A percentile compares a stretch with the other conserved stretches of the same genome.
phyloP scores from a whole-genome alignment of 53 echinoderm and acorn worm genomes.

The Temnopleurus reevesii region DNA sequence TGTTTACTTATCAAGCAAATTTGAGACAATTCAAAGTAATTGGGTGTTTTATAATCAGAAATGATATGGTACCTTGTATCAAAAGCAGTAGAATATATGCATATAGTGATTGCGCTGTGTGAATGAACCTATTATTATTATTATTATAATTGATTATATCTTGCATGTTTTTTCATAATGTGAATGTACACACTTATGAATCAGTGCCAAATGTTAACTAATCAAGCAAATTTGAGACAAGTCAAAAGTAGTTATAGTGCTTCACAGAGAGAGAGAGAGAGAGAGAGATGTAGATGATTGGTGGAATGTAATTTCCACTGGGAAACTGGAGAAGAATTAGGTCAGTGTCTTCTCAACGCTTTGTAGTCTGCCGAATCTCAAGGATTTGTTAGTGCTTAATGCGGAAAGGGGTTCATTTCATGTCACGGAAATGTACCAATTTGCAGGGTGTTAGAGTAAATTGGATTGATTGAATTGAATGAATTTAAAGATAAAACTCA shows the following conservation, averaged over 20 bases:
- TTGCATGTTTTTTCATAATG: too few species aligned
- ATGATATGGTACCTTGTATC: too few species aligned
- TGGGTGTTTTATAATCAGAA: too few species aligned
- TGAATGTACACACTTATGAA: too few species aligned
- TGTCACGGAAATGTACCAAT: not conserved
- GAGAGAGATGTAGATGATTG: not conserved
- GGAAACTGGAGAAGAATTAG: conserved; percentile 32
- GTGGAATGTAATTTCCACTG: conserved; percentile 11
- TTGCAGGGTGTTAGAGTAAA: not conserved
- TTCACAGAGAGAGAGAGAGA: not conserved
- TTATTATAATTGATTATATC: too few species aligned
- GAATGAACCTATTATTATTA: too few species aligned
- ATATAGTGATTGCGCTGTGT: too few species aligned
- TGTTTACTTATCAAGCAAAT: conserved; percentile 30
- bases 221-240: conserved; percentile 31
- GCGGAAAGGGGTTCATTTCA: not conserved
- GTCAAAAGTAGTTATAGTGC: not conserved
- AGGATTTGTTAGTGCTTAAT: conserved; percentile 11
- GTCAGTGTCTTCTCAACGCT: not conserved
- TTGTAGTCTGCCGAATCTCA: conserved; percentile 30
- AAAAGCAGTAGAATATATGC: too few species aligned
- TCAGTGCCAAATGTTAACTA: conserved; percentile 7
- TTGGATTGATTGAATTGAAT: not conserved
- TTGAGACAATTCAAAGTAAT: not conserved
- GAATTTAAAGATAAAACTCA: too few species aligned